phyloP scores from a whole-genome alignment of 2,113 vertebrate genomes.

The Hemichromis elongatus region DNA sequence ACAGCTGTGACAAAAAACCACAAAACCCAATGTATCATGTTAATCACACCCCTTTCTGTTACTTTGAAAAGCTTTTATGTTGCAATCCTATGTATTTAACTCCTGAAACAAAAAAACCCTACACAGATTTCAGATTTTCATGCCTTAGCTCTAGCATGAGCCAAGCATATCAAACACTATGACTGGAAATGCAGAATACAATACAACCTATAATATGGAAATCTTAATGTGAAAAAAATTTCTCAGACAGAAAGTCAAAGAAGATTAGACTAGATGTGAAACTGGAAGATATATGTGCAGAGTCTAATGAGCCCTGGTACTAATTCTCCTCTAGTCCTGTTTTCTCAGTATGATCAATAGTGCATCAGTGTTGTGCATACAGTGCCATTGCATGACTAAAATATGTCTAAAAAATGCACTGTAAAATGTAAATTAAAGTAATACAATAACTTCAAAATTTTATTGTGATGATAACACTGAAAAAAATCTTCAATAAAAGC shows the following conservation, averaged over 20 bases:
- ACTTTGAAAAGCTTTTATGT: not conserved
- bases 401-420: not conserved
- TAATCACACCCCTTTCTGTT: not conserved
- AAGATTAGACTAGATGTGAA: not conserved
- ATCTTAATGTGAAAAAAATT: not conserved
- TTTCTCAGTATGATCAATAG: conserved; percentile 38
- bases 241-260: not conserved
- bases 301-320: not conserved
- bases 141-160: not conserved
- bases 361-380: not conserved
- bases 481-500: not conserved
- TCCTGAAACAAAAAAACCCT: not conserved
- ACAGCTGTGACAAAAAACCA: not conserved
- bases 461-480: not conserved
- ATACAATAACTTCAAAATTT: not conserved
- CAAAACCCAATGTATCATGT: conserved; percentile 11
- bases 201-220: not conserved
- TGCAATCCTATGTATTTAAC: not conserved
- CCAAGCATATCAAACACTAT: not conserved
- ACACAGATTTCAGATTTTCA: not conserved
- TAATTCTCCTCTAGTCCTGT: not conserved
- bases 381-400: not conserved
- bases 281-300: not conserved
- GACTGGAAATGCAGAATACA: not conserved
- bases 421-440: not conserved